These are phyloP conservation scores for Galaxias olidus DNA, from an alignment of 2,797 vertebrate species.

Conservation along the genomic window DNA sequence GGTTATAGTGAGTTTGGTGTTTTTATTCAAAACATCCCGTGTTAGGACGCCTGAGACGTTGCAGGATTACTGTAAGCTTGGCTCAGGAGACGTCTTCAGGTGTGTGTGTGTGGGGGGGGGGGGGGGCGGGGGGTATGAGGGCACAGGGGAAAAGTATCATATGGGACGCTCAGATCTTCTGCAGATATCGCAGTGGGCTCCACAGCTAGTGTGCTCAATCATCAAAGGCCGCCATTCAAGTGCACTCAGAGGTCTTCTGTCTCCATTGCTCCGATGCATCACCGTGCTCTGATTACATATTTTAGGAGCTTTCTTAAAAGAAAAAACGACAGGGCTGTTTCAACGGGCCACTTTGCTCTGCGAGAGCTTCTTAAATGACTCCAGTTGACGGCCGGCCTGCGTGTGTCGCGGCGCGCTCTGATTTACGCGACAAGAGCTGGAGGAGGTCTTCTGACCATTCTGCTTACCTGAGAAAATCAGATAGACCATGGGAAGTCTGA, in stretches of 20 bases:
- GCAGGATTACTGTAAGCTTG: constrained; percentile 73
- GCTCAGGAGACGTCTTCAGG: constrained; percentile 64
- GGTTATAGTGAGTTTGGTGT: constrained; percentile 71
- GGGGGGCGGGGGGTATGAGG: constrained; percentile 58
- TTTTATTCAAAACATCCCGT: constrained; percentile 74
- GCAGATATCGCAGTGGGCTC: constrained; percentile 45
- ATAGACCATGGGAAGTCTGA: constrained; percentile 72
- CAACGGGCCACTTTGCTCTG: constrained; percentile 50
- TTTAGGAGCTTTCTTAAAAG: constrained; percentile 44
- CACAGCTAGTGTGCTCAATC: constrained; percentile 26
- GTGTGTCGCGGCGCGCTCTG: constrained; percentile 33
- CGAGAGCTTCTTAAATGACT: constrained; percentile 44
- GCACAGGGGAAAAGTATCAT: constrained; percentile 66
- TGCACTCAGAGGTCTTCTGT: constrained; percentile 53
- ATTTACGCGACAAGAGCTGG: constrained; percentile 54
- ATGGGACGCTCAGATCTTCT: constrained; percentile 58
- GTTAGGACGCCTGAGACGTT: constrained; percentile 59
- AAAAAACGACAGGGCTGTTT: constrained; percentile 42
- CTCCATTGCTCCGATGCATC: constrained; percentile 48
- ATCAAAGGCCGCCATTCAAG: constrained; percentile 62
- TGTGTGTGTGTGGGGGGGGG: neutral
- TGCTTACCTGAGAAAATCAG: constrained; percentile 72
- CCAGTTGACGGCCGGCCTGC: constrained; percentile 39
- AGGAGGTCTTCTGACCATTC: constrained; percentile 61
- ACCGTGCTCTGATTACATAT: constrained; percentile 57